Evolutionary conservation across 2,113 vertebrate genomes (phyloP).

Genomic region (Cyanoramphus novaezelandiae): DNA sequence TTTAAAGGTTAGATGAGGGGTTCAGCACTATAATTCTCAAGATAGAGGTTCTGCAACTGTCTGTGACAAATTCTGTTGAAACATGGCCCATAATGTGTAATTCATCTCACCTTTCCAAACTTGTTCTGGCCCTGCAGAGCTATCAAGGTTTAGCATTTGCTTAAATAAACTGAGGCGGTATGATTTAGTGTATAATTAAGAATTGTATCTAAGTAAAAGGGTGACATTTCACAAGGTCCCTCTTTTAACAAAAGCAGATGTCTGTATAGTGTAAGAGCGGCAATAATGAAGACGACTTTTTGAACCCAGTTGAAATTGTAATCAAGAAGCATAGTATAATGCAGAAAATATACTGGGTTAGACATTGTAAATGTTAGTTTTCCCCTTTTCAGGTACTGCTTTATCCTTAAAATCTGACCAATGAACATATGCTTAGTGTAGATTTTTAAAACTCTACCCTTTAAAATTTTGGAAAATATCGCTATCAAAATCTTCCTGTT

Average conservation of each 20-base stretch:
- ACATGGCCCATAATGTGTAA: accelerated
- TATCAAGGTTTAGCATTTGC: background rate
- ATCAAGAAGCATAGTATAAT: background rate
- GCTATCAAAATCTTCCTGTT: background rate
- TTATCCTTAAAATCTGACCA: background rate
- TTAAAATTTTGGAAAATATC: background rate
- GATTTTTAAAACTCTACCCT: background rate
- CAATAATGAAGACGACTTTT: background rate
- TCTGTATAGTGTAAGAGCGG: background rate
- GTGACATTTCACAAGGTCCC: background rate
- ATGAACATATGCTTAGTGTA: background rate
- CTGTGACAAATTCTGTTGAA: background rate
- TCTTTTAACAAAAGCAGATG: background rate
- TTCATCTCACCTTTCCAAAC: background rate
- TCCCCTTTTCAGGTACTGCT: background rate
- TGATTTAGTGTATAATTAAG: background rate
- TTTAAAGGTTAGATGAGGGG: background rate
- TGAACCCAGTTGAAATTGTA: background rate
- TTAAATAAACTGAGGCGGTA: background rate
- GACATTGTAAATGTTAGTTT: background rate
- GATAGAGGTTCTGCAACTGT: background rate
- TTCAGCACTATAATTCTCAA: background rate
- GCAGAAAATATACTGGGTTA: background rate
- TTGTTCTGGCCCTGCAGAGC: background rate
- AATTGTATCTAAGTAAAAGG: background rate